Base-by-base conservation (phyloP, 2,888 invertebrate species). In the Lobophora halterata region DNA sequence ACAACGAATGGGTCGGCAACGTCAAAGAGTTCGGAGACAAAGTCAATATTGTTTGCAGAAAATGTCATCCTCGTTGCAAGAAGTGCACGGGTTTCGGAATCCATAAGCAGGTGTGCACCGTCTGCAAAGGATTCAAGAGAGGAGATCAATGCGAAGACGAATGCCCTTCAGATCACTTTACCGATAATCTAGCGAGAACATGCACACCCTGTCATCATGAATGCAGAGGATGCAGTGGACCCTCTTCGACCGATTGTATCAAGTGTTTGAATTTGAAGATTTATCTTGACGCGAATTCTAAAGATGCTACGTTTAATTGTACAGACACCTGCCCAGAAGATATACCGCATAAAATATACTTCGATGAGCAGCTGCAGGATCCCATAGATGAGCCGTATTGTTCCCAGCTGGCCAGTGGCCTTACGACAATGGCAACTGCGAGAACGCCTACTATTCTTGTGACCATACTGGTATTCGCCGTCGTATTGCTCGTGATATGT, bases 111-210 rank as follows among this genome's bases (percentile, higher is more conserved):
- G 93, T 95, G 3, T 98, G 98, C 71, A 92, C 93, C 58, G 93
- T 95, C 53, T 98, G 98, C 70, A 91, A 92, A 12, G 93, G 93
- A 36, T 97, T 93, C 73, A 94, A 94, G 61, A 91, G 93, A 41
- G 95, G 94, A 0, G 96, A 96, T 64, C 95, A 96, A 66, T 97
- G 97, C 63, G 96, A 96, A 65, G 94, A 97, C 47, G 94, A 95
- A 63, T 97, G 97, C 64, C 94, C 96, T 0, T 72, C 89, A 0
- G 96, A 97, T 67, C 93, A 95, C 66, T 98, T 93, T 66, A 93
- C 95, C 0, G 94, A 97, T 57, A 90, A 92, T 41, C 81, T 82
- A 0, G 90, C 89, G 7, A 92, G 92, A 51, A 89, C 91, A 32
- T 97, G 97, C 62, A 88, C 92, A 9, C 90, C 91, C 9, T 96